Evolutionary conservation across 2,113 vertebrate species (phyloP).

Genomic region (Motacilla tschutschensis): DNA sequence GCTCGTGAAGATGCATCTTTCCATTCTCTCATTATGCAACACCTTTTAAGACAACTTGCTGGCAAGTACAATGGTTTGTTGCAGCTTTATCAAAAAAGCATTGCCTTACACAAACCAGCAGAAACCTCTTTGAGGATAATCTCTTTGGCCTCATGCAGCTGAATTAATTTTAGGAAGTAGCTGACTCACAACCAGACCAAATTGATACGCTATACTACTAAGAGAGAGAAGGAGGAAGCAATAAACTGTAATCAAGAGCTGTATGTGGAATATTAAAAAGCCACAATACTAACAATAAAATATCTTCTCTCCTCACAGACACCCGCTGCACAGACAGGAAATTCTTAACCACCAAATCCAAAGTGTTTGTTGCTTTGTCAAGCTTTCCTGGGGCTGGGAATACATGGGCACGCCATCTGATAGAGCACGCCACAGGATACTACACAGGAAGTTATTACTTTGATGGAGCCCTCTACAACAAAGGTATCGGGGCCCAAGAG

Average conservation of each 20-base stretch:
- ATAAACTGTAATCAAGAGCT: constrained; percentile 35
- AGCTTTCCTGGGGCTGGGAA: constrained; percentile 96
- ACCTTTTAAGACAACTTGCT: neutral
- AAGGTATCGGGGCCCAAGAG: constrained; percentile 71
- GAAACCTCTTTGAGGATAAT: neutral
- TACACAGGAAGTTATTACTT: constrained; percentile 98
- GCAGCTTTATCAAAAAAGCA: neutral
- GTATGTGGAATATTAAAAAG: constrained; percentile 27
- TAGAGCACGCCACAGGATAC: constrained; percentile 91
- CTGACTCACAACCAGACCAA: constrained; percentile 20
- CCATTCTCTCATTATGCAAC: neutral
- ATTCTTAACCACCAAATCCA: constrained; percentile 87
- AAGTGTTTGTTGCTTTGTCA: constrained; percentile 87
- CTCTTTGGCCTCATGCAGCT: neutral
- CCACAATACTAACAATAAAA: constrained; percentile 2
- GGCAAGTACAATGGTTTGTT: neutral
- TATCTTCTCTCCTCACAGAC: constrained; percentile 72
- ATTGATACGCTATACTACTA: neutral
- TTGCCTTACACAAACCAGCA: neutral
- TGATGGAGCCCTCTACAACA: constrained; percentile 92
- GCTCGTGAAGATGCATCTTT: fast-evolving
- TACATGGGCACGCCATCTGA: constrained; percentile 93
- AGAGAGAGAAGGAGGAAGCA: neutral
- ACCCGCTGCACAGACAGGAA: constrained; percentile 90
- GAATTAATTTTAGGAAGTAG: constrained; percentile 32